Conservation (phyloP, 2,797 vertebrate genomes). For the Gadopsis bispinosus region DNA sequence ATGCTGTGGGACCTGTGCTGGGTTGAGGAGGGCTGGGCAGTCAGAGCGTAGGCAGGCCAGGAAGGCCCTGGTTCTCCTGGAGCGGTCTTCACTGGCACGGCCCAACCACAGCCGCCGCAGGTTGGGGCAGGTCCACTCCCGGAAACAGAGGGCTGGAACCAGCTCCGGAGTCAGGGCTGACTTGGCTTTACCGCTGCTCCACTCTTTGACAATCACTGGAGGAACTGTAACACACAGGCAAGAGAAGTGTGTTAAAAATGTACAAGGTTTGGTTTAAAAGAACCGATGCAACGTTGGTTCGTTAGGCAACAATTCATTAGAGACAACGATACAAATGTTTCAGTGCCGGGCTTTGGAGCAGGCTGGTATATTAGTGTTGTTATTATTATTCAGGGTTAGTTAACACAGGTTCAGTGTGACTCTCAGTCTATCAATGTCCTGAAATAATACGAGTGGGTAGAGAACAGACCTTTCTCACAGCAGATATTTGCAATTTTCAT, state of each 20-base stretch:
- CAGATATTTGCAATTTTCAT: not conserved
- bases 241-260: not conserved
- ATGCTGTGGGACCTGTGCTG: constrained; percentile 92
- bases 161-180: constrained; percentile 93
- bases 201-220: constrained; percentile 94
- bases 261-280: not conserved
- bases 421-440: no score
- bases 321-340: not conserved
- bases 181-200: constrained; percentile 94
- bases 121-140: constrained; percentile 95
- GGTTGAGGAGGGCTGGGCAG: constrained; percentile 93
- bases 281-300: not conserved
- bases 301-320: not conserved
- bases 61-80: constrained; percentile 92
- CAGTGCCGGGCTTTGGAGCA: not conserved
- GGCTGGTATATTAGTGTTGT: not conserved
- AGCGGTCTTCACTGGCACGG: constrained; percentile 93
- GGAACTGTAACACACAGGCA: constrained; percentile 81
- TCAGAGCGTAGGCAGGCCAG: constrained; percentile 94
- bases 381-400: not conserved
- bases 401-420: not conserved
- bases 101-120: constrained; percentile 93
- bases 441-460: no score
- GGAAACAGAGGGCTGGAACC: constrained; percentile 91
- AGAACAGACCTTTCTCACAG: no score